Conservation (phyloP, 2,113 vertebrate species). For the Pleuronectes platessa region DNA sequence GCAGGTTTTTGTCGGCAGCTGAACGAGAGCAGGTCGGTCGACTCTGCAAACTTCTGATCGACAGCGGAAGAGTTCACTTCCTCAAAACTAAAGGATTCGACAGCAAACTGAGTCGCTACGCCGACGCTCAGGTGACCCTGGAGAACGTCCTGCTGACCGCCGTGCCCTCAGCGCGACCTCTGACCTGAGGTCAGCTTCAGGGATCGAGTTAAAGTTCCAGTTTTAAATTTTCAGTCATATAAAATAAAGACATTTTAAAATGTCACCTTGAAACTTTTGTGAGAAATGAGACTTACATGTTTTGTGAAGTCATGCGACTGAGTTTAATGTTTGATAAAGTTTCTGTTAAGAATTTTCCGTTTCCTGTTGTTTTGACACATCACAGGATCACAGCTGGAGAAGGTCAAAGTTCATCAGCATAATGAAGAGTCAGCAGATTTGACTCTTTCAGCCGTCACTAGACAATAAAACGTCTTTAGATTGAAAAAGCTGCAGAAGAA, state of each 20-base stretch:
- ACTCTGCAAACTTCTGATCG: conserved; percentile 92
- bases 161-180: conserved; percentile 56
- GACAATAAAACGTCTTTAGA: background rate
- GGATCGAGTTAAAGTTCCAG: no score
- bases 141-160: conserved; percentile 96
- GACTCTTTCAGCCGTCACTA: background rate
- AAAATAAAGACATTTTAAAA: no score
- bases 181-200: background rate
- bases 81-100: conserved; percentile 84
- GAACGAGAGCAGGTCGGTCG: conserved; percentile 87
- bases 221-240: no score
- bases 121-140: conserved; percentile 84
- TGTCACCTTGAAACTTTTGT: no score
- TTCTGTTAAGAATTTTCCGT: no score
- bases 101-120: conserved; percentile 84
- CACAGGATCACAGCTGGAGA: no score
- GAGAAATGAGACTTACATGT: no score
- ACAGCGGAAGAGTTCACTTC: conserved; percentile 88
- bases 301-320: no score
- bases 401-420: no score
- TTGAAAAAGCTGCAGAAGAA: background rate
- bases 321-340: no score
- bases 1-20: conserved; percentile 82
- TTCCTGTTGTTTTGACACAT: no score
- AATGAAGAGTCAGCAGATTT: no score